These are phyloP conservation scores for Asobara japonica DNA, from an alignment of 1,140 invertebrate species.

Conservation along the genomic window DNA sequence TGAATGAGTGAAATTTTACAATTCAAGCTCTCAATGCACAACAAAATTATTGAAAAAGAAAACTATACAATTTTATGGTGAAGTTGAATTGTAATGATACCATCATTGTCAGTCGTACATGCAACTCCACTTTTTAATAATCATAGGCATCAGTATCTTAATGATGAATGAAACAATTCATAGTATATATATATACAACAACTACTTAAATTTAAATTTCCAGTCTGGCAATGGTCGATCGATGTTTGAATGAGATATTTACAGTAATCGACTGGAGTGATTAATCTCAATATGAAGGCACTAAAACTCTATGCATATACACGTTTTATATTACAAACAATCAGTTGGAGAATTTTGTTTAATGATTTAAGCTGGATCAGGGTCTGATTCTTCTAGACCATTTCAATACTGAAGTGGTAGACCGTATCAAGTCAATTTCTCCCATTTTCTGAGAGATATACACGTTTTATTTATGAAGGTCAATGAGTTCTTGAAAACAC, in stretches of 20 bases:
- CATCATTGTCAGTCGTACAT: constrained; percentile 37
- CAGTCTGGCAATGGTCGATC: constrained; percentile 21
- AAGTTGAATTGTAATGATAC: constrained; percentile 5
- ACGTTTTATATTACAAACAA: background rate
- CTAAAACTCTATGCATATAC: constrained; percentile 10
- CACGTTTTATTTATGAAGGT: no score
- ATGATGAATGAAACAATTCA: constrained; percentile 32
- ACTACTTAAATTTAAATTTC: constrained; percentile 46
- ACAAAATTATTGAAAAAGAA: background rate
- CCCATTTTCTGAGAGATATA: no score
- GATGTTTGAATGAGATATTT: constrained; percentile 36
- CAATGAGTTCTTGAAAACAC: no score
- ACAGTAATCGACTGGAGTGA: constrained; percentile 35
- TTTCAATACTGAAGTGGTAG: no score
- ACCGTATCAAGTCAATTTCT: no score
- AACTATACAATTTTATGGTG: constrained; percentile 20
- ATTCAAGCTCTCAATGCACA: background rate
- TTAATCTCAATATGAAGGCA: background rate
- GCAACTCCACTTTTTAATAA: constrained; percentile 37
- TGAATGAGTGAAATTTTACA: constrained; percentile 17
- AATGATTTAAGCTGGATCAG: background rate
- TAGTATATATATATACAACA: constrained; percentile 53
- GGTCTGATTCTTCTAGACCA: no score
- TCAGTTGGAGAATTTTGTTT: background rate
- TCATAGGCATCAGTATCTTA: constrained; percentile 19